phyloP scores from a whole-genome alignment of 1,140 invertebrate species.

The Dendroctonus valens region DNA sequence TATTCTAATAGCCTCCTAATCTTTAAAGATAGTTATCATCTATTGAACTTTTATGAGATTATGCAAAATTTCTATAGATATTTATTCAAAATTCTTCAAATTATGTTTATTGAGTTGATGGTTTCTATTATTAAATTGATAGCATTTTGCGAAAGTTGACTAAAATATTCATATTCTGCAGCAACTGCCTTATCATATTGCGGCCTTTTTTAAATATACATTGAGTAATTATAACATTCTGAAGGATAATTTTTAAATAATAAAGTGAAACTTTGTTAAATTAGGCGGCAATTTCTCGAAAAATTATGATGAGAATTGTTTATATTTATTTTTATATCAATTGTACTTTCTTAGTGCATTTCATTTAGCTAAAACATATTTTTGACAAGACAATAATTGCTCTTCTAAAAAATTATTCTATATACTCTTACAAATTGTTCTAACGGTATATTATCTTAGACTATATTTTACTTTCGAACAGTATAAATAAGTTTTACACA shows the following conservation, averaged over 20 bases:
- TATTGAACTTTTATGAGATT: too few relatives aligned
- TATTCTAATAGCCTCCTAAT: too few relatives aligned
- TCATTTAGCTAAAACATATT: conserved; percentile 17
- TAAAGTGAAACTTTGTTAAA: not conserved
- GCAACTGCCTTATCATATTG: not conserved
- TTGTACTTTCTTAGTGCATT: conserved; percentile 23
- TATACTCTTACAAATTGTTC: not conserved
- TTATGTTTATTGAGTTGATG: too few relatives aligned
- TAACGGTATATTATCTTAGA: too few relatives aligned
- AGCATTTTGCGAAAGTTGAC: not conserved
- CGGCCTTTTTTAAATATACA: not conserved
- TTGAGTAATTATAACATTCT: not conserved
- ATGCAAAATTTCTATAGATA: too few relatives aligned
- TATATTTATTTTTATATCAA: conserved; percentile 1
- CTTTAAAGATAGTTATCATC: too few relatives aligned
- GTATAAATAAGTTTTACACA: too few relatives aligned
- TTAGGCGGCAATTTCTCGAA: not conserved
- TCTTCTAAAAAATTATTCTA: conserved; percentile 1
- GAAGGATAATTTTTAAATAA: not conserved
- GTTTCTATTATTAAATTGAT: too few relatives aligned
- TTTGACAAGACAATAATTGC: not conserved
- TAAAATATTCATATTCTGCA: not conserved
- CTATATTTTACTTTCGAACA: too few relatives aligned
- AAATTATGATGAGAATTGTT: too few relatives aligned
- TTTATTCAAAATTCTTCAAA: too few relatives aligned